A percentile compares a stretch with the other conserved stretches of the same genome.
phyloP scores from a whole-genome alignment of 2,888 invertebrate species.

The Campoplex nolae region DNA sequence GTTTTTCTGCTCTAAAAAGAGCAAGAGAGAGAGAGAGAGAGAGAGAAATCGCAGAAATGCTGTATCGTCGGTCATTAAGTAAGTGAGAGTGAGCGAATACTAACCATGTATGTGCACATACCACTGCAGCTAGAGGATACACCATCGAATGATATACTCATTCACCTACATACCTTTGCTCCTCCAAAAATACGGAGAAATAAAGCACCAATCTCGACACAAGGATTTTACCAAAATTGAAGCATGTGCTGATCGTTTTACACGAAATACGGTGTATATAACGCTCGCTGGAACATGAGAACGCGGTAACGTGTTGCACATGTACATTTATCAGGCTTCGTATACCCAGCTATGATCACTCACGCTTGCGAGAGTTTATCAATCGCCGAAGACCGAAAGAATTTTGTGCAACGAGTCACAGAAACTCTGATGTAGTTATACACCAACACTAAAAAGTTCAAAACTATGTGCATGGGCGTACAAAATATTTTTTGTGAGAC shows the following conservation, averaged over 20 bases:
- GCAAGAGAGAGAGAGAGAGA: slow-evolving; percentile 43
- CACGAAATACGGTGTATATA: slow-evolving; percentile 59
- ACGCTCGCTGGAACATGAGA: slow-evolving; percentile 59
- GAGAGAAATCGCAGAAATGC: slow-evolving; percentile 47
- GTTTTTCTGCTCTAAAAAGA: slow-evolving; percentile 59
- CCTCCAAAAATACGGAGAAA: slow-evolving; percentile 27
- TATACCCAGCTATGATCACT: slow-evolving; percentile 15
- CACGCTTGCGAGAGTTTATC: background rate
- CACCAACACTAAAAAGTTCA: background rate
- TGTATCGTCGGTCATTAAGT: slow-evolving; percentile 55
- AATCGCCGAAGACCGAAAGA: background rate
- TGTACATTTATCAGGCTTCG: slow-evolving; percentile 43
- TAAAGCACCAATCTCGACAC: slow-evolving; percentile 28
- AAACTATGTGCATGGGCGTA: background rate
- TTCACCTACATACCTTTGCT: slow-evolving; percentile 65
- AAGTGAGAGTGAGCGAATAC: slow-evolving; percentile 36
- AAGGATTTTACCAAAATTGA: slow-evolving; percentile 42
- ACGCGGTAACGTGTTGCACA: slow-evolving; percentile 59
- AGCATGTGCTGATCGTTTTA: slow-evolving; percentile 60
- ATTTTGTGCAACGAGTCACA: background rate
- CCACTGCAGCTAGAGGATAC: slow-evolving; percentile 44
- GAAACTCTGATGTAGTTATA: background rate
- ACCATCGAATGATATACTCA: slow-evolving; percentile 64
- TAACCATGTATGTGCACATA: background rate
- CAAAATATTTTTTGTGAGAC: background rate